Evolutionary conservation across 1,140 invertebrate genomes (phyloP), one percentile per base, ranked within the genome.

Genomic region (Lepidotrigona ventralis): DNA sequence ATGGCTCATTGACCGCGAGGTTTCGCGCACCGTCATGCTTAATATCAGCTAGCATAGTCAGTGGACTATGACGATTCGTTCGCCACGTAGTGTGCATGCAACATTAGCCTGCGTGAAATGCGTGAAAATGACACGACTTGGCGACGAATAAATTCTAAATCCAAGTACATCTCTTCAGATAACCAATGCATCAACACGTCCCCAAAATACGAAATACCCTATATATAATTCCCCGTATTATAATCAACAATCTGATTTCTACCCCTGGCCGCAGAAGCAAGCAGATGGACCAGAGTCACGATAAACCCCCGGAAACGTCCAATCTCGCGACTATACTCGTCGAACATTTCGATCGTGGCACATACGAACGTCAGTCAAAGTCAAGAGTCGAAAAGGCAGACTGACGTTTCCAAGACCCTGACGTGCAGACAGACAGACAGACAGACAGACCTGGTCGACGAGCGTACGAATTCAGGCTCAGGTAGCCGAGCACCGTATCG

Each of bases 311-410:
- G 8, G 29, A 29, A 83, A 54, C 77, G 26, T 73, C 51, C 58
- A 79, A 83, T 83, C 81, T 72, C 69, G 76, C 82, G 77, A 70
- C 53, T 69, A 60, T 81, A 64, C 53, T 15, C 54, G 80, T 81
- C 80, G 81, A 83, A 83, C 68, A 58, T 73, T 83, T 85, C 83
- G 83, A 89, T 88, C 74, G 68, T 58, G 63, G 8, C 71, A 79
- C 85, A 88, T 88, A 75, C 76, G 79, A 33, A 79, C 54, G 88
- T 89, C 88, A 89, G 84, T 89, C 88, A 88, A 89, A 89, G 87
- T 89, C 88, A 81, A 63, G 80, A 89, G 82, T 86, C 85, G 87
- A 89, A 89, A 89, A 89, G 88, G 68, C 60, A 15, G 76, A 15
- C 74, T 76, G 84, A 85, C 83, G 69, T 81, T 77, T 63, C 70